Evolutionary conservation across 2,888 invertebrate species (phyloP), one percentile per base, ranked within the genome.

Genomic region (Drosophila fungiperda): DNA sequence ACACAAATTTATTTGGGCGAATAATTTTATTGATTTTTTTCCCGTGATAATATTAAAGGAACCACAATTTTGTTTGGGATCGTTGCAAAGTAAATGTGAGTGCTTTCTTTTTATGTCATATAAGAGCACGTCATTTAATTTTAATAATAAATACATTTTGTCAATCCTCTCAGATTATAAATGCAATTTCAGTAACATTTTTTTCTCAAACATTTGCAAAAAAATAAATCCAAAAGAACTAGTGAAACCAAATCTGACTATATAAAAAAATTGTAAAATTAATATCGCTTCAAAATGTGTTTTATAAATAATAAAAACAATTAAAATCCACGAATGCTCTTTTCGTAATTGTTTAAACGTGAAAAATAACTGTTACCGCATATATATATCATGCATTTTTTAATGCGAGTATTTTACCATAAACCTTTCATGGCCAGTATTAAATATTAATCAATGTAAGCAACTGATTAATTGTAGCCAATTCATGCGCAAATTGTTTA

Each of bases 231-330:
- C 0, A 52, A 42, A 54, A 74, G 26, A 38, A 9, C 9, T 11
- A 32, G 11, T 26, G 45, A 48, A 38, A 52, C 3, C 35, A 57
- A 40, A 58, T 68, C 20, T 60, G 48, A 50, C 23, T 64, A 53
- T 20, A 48, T 40, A 63, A 58, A 45, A 42, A 50, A 26, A 38
- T 49, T 33, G 45, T 35, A 72, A 61, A 71, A 68, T 60, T 73
- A 70, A 66, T 76, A 70, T 78, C 48, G 64, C 67, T 59, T 58
- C 40, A 62, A 70, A 62, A 55, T 72, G 58, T 38, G 45, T 38
- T 68, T 53, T 32, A 79, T 79, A 68, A 78, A 76, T 79, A 79
- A 79, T 76, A 65, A 65, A 78, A 78, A 60, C 65, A 76, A 78
- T 68, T 68, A 63, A 66, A 68, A 66, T 76, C 68, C 40, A 50